phyloP scores from a whole-genome alignment of 2,888 invertebrate genomes.

The Syritta pipiens region DNA sequence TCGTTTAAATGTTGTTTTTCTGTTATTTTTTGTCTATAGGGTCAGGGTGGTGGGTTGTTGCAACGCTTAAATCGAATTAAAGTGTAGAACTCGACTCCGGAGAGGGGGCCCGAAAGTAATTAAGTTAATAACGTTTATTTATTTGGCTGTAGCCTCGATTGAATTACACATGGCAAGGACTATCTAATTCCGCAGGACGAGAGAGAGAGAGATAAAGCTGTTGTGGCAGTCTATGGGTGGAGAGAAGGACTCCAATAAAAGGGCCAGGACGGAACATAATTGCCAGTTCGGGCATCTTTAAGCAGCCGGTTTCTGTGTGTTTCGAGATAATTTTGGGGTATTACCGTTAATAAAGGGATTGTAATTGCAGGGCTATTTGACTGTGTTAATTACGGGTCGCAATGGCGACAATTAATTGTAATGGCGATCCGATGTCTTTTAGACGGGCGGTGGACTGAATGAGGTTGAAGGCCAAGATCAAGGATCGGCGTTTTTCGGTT shows the following conservation, averaged over 20 bases:
- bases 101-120: slow-evolving; percentile 11
- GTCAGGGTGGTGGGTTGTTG: neutral
- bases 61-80: slow-evolving; percentile 33
- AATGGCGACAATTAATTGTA: slow-evolving; percentile 56
- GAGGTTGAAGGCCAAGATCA: too few species aligned
- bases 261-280: slow-evolving; percentile 21
- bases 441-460: too few species aligned
- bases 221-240: too few species aligned
- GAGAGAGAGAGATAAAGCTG: too few species aligned
- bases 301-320: slow-evolving; percentile 25
- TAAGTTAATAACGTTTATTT: slow-evolving; percentile 43
- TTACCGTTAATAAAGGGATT: slow-evolving; percentile 46
- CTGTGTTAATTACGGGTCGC: slow-evolving; percentile 43
- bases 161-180: slow-evolving; percentile 35
- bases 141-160: slow-evolving; percentile 31
- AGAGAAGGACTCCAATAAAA: slow-evolving; percentile 19
- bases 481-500: too few species aligned
- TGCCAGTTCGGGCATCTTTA: slow-evolving; percentile 44
- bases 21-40: neutral
- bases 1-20: slow-evolving; percentile 21
- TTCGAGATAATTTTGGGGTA: slow-evolving; percentile 48
- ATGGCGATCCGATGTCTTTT: slow-evolving; percentile 17
- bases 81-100: slow-evolving; percentile 5
- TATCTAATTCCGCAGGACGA: slow-evolving; percentile 36
- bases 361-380: slow-evolving; percentile 43